Evolutionary conservation across 2,888 invertebrate genomes (phyloP).

Genomic region (Punctoribates punctum): DNA sequence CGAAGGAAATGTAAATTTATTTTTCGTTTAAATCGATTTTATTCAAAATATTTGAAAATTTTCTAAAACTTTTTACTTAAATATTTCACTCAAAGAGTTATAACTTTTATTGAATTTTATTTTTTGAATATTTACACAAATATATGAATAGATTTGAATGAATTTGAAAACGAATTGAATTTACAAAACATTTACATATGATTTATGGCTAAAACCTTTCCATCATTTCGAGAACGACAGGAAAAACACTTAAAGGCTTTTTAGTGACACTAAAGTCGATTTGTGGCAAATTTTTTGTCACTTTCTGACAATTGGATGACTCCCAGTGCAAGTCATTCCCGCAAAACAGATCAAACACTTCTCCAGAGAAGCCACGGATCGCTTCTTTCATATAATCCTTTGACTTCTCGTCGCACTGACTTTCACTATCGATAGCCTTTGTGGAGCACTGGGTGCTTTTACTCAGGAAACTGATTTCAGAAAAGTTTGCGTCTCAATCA

Average conservation of each 20-base stretch:
- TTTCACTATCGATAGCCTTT: conserved; percentile 37
- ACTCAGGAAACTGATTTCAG: conserved; percentile 37
- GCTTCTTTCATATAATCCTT: conserved; percentile 40
- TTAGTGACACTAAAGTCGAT: conserved; percentile 33
- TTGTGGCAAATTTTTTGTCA: conserved; percentile 37
- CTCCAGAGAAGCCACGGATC: conserved; percentile 40
- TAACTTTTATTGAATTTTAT: background rate
- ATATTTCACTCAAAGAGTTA: too few relatives aligned
- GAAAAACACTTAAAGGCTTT: conserved; percentile 42
- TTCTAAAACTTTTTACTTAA: background rate
- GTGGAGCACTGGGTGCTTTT: conserved; percentile 43
- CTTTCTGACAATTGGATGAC: conserved; percentile 40
- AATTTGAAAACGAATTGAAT: background rate
- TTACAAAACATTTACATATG: background rate
- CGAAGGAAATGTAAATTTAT: background rate
- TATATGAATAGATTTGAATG: background rate
- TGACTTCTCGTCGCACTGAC: conserved; percentile 26
- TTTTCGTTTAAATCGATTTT: background rate
- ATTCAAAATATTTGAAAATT: background rate
- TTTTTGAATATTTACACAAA: background rate
- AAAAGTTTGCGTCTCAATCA: background rate
- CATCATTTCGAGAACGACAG: conserved; percentile 43
- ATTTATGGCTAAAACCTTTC: conserved; percentile 36
- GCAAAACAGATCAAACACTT: conserved; percentile 43
- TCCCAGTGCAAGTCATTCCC: conserved; percentile 42